Conservation (phyloP, 2,888 invertebrate species). For the Sussaba pulchella region DNA sequence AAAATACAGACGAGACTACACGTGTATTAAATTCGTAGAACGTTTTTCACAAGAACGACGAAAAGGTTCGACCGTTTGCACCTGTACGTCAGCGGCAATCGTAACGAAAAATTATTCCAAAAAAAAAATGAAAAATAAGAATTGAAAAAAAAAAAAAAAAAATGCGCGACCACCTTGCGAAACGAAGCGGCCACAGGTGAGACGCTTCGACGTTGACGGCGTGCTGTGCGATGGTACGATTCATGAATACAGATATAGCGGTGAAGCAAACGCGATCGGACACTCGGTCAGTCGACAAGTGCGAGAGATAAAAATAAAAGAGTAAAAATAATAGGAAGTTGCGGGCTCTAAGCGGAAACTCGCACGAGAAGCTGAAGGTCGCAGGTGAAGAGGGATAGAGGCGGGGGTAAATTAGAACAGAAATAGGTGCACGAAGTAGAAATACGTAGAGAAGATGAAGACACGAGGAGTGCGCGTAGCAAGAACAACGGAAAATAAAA, state of each 20-base stretch:
- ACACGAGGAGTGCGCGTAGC: neutral
- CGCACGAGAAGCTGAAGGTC: neutral
- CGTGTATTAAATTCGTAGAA: conserved; percentile 50
- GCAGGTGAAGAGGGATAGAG: conserved; percentile 10
- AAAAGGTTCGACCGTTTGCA: conserved; percentile 31
- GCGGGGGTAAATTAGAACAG: conserved; percentile 6
- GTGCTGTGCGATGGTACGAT: neutral
- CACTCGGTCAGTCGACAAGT: neutral
- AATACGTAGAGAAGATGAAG: neutral
- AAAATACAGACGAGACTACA: neutral
- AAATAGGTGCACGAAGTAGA: conserved; percentile 19
- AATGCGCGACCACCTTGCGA: conserved; percentile 49
- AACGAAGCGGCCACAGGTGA: conserved; percentile 50
- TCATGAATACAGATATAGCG: neutral
- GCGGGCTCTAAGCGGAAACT: neutral
- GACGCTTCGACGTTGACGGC: conserved; percentile 21
- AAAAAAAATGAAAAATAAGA: conserved; percentile 2
- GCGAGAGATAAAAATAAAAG: conserved; percentile 3
- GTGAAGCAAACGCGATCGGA: neutral
- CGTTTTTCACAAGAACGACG: conserved; percentile 50
- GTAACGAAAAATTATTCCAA: neutral
- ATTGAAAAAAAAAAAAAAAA: conserved; percentile 21
- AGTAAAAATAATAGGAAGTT: neutral
- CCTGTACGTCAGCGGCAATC: conserved; percentile 24
- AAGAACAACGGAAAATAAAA: neutral